Evolutionary conservation across 1,140 invertebrate species (phyloP).

Genomic region (Maconellicoccus hirsutus): DNA sequence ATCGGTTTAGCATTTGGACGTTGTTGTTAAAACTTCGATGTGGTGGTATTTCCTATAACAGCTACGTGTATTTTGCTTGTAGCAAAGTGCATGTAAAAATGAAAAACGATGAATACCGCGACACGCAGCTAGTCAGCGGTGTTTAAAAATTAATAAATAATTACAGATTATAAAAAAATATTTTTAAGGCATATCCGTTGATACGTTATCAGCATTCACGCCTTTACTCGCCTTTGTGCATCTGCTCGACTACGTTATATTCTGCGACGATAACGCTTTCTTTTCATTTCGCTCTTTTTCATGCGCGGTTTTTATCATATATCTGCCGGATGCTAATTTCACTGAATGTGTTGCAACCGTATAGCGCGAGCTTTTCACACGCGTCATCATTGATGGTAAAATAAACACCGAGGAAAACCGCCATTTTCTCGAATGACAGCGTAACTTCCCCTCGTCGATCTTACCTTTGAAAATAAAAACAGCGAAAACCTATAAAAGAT

Average conservation of each 20-base stretch:
- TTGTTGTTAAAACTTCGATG: too few species aligned
- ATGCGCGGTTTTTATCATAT: conserved; percentile 2
- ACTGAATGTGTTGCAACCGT: not conserved
- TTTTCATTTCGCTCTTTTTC: not conserved
- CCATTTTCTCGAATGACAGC: not conserved
- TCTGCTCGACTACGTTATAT: not conserved
- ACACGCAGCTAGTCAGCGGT: not conserved
- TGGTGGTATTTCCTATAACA: too few species aligned
- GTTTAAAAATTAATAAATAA: conserved; percentile 10
- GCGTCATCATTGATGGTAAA: not conserved
- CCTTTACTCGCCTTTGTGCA: not conserved
- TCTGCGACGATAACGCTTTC: not conserved
- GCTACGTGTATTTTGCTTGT: too few species aligned
- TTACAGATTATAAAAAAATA: conserved; percentile 1
- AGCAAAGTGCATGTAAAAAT: too few species aligned
- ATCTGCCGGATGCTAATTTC: not conserved
- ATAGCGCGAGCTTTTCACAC: not conserved
- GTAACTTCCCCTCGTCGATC: not conserved
- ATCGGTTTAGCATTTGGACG: too few species aligned
- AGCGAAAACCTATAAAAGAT: not conserved
- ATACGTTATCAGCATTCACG: conserved; percentile 3
- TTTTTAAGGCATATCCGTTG: not conserved
- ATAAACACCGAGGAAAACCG: not conserved
- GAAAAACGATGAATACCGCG: not conserved
- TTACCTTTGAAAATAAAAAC: not conserved